Conservation (phyloP, 2,888 invertebrate genomes). For the Lagria hirta region DNA sequence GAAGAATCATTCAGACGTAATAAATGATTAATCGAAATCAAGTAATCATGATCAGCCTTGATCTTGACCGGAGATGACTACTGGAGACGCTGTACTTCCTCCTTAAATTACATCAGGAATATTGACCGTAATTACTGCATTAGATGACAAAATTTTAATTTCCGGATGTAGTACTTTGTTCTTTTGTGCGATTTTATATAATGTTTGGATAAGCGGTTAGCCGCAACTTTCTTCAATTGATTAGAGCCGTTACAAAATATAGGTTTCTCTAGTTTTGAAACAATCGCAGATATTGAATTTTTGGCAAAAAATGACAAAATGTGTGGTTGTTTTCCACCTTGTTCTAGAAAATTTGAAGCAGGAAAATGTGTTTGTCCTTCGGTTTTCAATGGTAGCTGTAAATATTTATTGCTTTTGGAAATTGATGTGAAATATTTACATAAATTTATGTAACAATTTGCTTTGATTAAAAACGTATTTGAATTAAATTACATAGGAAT, state of each 20-base stretch:
- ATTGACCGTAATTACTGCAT: conserved; percentile 6
- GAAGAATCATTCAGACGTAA: no score
- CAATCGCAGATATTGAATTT: no score
- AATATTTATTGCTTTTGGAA: neutral
- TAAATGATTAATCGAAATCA: no score
- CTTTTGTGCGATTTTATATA: conserved; percentile 4
- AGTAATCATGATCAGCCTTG: conserved; percentile 8
- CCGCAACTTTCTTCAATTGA: neutral
- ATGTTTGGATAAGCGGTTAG: conserved; percentile 9
- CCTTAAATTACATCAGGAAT: no score
- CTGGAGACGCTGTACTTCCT: no score
- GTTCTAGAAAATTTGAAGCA: conserved; percentile 1
- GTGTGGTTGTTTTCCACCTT: conserved; percentile 10
- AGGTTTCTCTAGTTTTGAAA: conserved; percentile 7
- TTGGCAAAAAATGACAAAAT: no score
- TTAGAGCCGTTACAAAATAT: conserved; percentile 2
- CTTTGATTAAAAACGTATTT: no score
- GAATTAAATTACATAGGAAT: no score
- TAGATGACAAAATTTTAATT: conserved; percentile 9
- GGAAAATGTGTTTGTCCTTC: neutral
- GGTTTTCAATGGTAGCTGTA: no score
- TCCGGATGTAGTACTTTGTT: conserved; percentile 10
- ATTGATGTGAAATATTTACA: no score
- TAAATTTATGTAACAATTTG: no score
- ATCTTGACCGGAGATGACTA: conserved; percentile 22